Percentiles rank a stretch among this genome's conserved stretches.
These are phyloP conservation scores for Papio anubis DNA, from an alignment of 2,113 vertebrate species.

Conservation along the genomic window DNA sequence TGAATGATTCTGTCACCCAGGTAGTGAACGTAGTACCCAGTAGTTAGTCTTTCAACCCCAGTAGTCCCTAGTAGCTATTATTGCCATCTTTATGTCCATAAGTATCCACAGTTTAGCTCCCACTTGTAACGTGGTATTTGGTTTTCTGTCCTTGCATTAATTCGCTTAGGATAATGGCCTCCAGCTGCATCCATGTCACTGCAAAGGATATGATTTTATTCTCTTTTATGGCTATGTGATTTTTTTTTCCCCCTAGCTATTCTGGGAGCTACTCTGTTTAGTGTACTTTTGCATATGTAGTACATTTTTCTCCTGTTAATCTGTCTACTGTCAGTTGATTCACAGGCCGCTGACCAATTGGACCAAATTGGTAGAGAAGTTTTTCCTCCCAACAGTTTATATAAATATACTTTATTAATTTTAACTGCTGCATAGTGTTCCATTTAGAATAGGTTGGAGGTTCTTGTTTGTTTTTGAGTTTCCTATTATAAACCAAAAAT, in stretches of 20 bases:
- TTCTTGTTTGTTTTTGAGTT: background rate
- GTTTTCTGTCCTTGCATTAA: too few species aligned
- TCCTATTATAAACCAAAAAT: background rate
- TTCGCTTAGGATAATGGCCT: too few species aligned
- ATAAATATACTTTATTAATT: background rate
- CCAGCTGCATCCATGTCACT: too few species aligned
- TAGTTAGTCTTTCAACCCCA: too few species aligned
- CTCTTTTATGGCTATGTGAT: background rate
- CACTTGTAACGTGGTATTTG: too few species aligned
- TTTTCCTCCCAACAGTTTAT: background rate
- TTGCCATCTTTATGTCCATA: too few species aligned
- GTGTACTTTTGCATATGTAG: background rate
- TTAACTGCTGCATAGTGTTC: background rate
- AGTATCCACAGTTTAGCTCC: too few species aligned
- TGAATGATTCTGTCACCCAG: too few species aligned
- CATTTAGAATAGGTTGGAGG: background rate
- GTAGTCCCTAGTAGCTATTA: too few species aligned
- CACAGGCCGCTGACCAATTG: background rate
- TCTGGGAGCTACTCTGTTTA: background rate
- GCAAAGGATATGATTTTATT: too few species aligned
- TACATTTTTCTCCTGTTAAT: background rate
- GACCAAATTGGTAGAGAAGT: background rate
- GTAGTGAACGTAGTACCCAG: too few species aligned
- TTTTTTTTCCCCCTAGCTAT: background rate
- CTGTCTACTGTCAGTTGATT: background rate